phyloP scores from a whole-genome alignment of 2,113 vertebrate genomes.

The Bos javanicus region DNA sequence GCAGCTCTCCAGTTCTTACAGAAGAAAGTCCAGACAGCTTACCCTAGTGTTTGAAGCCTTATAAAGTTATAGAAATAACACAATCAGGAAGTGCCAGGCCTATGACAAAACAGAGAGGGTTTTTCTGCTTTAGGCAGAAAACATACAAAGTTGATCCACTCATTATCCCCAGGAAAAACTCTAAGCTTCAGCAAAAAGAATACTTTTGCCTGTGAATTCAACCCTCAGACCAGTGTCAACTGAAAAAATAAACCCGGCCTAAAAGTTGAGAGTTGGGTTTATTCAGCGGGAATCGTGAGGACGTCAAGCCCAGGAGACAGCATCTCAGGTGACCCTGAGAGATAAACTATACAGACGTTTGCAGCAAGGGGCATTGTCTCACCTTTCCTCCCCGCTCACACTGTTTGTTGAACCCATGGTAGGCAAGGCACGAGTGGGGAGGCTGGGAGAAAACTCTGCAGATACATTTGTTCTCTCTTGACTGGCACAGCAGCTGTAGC shows the following conservation, averaged over 20 bases:
- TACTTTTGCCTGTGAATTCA: neutral
- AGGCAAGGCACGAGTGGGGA: neutral
- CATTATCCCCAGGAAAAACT: neutral
- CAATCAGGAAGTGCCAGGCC: neutral
- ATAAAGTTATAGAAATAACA: neutral
- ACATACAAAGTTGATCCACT: neutral
- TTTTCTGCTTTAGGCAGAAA: neutral
- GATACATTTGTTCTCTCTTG: neutral
- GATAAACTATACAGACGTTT: neutral
- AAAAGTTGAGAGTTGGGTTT: neutral
- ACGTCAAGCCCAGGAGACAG: neutral
- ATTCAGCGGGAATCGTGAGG: neutral
- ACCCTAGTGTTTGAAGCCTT: neutral
- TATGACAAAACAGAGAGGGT: neutral
- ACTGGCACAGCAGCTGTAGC: neutral
- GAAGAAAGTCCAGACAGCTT: neutral
- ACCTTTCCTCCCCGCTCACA: neutral
- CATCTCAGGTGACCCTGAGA: neutral
- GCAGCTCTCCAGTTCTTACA: neutral
- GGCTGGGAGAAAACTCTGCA: neutral
- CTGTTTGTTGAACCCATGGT: neutral
- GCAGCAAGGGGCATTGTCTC: neutral
- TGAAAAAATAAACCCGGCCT: neutral
- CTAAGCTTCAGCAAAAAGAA: neutral
- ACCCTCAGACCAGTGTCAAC: neutral